phyloP scores from a whole-genome alignment of 2,888 invertebrate species.

The Drosophila fulvimacula region DNA sequence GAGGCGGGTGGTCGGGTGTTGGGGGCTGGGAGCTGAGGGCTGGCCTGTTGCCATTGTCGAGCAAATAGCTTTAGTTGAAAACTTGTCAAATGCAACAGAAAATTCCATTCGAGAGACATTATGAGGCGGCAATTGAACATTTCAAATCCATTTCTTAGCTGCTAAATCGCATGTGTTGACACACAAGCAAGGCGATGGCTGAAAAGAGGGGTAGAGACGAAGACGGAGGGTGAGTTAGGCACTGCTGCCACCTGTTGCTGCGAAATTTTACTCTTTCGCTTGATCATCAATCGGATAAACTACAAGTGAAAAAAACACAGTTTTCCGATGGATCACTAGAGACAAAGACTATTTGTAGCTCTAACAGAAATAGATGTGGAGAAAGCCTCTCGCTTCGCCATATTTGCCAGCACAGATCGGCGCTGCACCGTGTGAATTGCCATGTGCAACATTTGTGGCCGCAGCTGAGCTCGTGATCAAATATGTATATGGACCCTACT shows the following conservation, averaged over 20 bases:
- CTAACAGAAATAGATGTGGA: not conserved
- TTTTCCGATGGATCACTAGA: not conserved
- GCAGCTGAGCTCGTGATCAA: constrained; percentile 15
- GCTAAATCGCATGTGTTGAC: constrained; percentile 9
- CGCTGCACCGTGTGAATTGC: constrained; percentile 3
- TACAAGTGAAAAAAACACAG: not conserved
- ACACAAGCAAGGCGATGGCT: not conserved
- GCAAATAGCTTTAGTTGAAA: constrained; percentile 61
- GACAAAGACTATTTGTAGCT: not conserved
- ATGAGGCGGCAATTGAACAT: constrained; percentile 46
- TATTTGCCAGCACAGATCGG: not conserved
- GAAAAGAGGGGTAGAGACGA: not conserved
- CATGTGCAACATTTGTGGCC: constrained; percentile 2
- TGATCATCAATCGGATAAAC: constrained; percentile 1
- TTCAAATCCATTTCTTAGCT: constrained; percentile 33
- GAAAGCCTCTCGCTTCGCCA: not conserved
- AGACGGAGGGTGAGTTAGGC: not conserved
- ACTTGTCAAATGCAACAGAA: constrained; percentile 58
- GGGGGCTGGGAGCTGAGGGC: not conserved
- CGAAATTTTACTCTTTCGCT: not conserved
- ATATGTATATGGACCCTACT: constrained; percentile 12
- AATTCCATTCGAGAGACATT: constrained; percentile 36
- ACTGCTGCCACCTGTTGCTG: constrained; percentile 26
- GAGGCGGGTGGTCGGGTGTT: not conserved
- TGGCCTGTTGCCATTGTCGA: constrained; percentile 50